Evolutionary conservation across 2,113 vertebrate genomes (phyloP).

Genomic region (Pterophyllum scalare): DNA sequence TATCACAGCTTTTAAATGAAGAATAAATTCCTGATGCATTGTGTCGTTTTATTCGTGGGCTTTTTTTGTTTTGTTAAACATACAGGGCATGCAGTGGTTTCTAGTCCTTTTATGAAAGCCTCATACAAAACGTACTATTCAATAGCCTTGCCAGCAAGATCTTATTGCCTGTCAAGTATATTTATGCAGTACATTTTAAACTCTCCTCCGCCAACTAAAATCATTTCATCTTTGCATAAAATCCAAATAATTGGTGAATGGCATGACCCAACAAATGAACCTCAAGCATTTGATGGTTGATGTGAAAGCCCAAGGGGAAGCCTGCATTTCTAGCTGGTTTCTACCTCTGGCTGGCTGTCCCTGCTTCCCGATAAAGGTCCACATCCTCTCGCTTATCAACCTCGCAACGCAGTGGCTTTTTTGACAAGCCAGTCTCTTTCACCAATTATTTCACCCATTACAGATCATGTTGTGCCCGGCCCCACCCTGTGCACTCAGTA

Average conservation of each 20-base stretch:
- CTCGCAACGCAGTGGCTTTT: constrained; percentile 60
- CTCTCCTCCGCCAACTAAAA: constrained; percentile 71
- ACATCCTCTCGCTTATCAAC: constrained; percentile 71
- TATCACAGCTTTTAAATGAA: constrained; percentile 43
- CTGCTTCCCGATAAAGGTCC: constrained; percentile 60
- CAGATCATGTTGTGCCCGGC: constrained; percentile 46
- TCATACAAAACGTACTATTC: constrained; percentile 40
- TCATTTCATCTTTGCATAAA: constrained; percentile 83
- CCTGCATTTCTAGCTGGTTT: constrained; percentile 70
- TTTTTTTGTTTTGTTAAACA: constrained; percentile 36
- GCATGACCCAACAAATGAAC: constrained; percentile 75
- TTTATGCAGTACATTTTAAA: constrained; percentile 66
- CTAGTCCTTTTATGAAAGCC: constrained; percentile 39
- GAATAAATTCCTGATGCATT: constrained; percentile 25
- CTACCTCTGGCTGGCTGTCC: constrained; percentile 71
- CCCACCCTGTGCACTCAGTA: constrained; percentile 54
- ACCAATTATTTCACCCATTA: constrained; percentile 81
- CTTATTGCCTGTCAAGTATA: constrained; percentile 74
- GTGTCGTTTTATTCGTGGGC: constrained; percentile 35
- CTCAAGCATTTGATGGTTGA: constrained; percentile 73
- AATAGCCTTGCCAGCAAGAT: constrained; percentile 57
- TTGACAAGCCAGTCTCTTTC: constrained; percentile 78
- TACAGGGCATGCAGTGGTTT: constrained; percentile 45
- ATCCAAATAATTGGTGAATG: constrained; percentile 82
- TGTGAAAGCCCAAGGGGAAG: constrained; percentile 73